Percentiles rank a stretch among this genome's conserved stretches.
phyloP scores from a whole-genome alignment of 1,140 invertebrate species.

The Calliopsis andreniformis region DNA sequence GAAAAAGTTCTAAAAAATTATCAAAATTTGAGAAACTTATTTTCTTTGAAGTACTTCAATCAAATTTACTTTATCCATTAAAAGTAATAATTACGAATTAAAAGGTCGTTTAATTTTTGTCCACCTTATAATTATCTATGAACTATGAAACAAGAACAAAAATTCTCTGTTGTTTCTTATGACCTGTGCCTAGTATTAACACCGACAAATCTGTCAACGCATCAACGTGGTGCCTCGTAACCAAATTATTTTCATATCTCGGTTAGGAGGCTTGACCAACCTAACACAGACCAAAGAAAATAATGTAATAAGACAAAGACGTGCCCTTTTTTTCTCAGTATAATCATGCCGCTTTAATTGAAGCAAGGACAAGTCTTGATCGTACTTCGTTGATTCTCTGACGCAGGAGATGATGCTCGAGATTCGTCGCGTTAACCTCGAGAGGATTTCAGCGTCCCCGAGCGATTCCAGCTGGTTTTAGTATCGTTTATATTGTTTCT shows the following conservation, averaged over 20 bases:
- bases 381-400: not conserved
- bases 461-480: no score
- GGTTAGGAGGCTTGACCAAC: not conserved
- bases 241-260: constrained; percentile 13
- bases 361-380: constrained; percentile 21
- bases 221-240: not conserved
- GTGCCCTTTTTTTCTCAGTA: not conserved
- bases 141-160: no score
- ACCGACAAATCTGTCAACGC: constrained; percentile 24
- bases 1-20: no score
- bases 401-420: not conserved
- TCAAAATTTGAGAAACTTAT: no score
- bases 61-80: no score
- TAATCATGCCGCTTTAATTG: constrained; percentile 1
- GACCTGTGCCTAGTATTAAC: constrained; percentile 3
- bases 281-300: not conserved
- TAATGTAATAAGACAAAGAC: not conserved
- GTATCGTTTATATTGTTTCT: no score
- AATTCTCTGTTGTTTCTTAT: not conserved
- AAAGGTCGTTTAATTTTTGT: no score
- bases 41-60: no score
- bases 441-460: no score
- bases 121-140: no score
- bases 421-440: not conserved
- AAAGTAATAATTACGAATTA: no score